Evolutionary conservation across 92 coral and sea anemone species (phyloP), one percentile per base, ranked within the genome.

Genomic region (Epizoanthus scotinus): DNA sequence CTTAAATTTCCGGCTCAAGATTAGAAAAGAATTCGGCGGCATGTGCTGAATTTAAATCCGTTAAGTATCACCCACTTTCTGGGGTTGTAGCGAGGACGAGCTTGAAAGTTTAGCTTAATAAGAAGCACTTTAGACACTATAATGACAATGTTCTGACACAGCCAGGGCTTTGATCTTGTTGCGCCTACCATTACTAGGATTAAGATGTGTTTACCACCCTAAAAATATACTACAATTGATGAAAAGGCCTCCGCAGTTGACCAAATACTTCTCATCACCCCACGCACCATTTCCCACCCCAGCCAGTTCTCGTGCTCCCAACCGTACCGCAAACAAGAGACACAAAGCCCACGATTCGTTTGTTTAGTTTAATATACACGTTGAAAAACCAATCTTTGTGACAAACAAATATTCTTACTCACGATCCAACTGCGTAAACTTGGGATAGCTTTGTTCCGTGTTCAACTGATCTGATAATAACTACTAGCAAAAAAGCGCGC

Each of bases 291-390:
- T 67, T 1, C 40, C 71, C 25, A 44, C 22, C 25, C 66, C 64
- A 0, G 67, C 34, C 79, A 55, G 36, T 20, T n/a, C 38, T 36
- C 65, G 38, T 44, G 8, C 0, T 67, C 67, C 25, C 21, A 24
- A 17, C 38, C 40, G 19, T 52, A 17, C 27, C 49, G 52, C 81
- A 73, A 26, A 73, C 20, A 56, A 36, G 17, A 73, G 22, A 15
- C n/a, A 28, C 38, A 38, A 47, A 70, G 44, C 55, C 0, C 21
- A 20, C 21, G 24, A 13, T 20, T 58, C 81, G 26, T 22, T 22
- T 59, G 68, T 75, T 40, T 75, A 58, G 59, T 75, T 64, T 58
- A 58, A 59, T 34, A 47, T 75, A 75, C 67, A 59, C 59, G 67
- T 58, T 58, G 52, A 36, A 34, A 59, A 75, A 36, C 38, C 59